phyloP scores from a whole-genome alignment of 1,140 invertebrate species.

The Orchesella cincta region DNA sequence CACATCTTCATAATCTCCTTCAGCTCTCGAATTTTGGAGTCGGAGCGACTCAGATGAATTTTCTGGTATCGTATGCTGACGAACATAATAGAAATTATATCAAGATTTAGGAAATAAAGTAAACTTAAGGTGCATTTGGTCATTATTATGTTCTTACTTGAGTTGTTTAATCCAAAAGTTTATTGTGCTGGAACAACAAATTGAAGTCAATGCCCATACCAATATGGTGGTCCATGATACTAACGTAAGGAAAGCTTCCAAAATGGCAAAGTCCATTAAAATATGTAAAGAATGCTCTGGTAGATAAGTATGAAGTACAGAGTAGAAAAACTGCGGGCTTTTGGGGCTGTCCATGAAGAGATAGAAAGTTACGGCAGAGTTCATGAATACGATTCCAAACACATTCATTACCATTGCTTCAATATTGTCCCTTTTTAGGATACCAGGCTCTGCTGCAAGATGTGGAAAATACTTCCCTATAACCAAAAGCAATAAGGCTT shows the following conservation, averaged over 20 bases:
- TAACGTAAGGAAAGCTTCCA: conserved; percentile 28
- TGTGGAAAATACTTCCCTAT: conserved; percentile 22
- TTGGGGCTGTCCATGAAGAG: conserved; percentile 28
- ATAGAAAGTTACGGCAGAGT: conserved; percentile 13
- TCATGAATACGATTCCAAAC: conserved; percentile 28
- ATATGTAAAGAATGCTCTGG: not conserved
- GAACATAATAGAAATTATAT: not conserved
- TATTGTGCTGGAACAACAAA: conserved; percentile 3
- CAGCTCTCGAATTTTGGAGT: not conserved
- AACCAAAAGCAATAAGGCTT: not conserved
- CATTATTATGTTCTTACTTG: too few species aligned
- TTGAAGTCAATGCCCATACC: conserved; percentile 21
- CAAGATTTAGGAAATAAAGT: too few species aligned
- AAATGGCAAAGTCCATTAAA: not conserved
- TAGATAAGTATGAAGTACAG: not conserved
- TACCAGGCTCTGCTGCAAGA: not conserved
- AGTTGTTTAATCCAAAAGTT: conserved; percentile 32
- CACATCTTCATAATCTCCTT: conserved; percentile 21
- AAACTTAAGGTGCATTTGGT: not conserved
- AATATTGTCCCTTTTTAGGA: not conserved
- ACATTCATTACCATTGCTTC: conserved; percentile 5
- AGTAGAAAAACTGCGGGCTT: conserved; percentile 36
- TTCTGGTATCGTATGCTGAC: not conserved
- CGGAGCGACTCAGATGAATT: not conserved
- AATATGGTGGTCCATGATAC: conserved; percentile 31